Evolutionary conservation across 2,797 vertebrate genomes (phyloP).

Genomic region (Cercopithecus mitis): DNA sequence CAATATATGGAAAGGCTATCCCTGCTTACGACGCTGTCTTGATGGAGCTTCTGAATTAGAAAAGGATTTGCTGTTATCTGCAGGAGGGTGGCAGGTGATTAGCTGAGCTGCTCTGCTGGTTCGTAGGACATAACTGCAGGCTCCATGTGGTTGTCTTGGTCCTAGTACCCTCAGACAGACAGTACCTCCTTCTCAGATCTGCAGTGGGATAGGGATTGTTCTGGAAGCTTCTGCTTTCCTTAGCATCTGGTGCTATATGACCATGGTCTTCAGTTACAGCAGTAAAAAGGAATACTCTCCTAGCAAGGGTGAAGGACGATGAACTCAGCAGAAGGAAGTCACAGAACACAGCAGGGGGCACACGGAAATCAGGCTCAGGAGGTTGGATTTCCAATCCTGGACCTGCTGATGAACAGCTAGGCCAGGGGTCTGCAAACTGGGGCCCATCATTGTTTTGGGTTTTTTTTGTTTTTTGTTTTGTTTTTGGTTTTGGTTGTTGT

Average conservation of each 20-base stretch:
- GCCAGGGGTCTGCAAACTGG: fast-evolving
- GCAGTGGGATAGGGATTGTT: background rate
- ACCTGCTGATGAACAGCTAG: background rate
- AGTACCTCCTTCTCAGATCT: background rate
- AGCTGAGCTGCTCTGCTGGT: background rate
- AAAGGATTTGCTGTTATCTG: background rate
- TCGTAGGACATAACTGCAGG: background rate
- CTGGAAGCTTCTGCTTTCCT: background rate
- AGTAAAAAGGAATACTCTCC: no score
- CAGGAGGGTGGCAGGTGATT: no score
- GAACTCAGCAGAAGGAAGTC: background rate
- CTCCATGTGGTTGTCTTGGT: background rate
- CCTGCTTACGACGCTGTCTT: no score
- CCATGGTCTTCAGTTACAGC: background rate
- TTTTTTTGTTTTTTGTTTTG: no score
- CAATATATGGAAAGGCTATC: no score
- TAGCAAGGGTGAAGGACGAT: background rate
- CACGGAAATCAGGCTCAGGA: background rate
- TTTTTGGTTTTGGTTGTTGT: background rate
- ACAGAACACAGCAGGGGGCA: fast-evolving
- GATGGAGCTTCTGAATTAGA: background rate
- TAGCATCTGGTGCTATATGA: background rate
- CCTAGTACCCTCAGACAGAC: background rate
- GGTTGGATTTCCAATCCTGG: fast-evolving
- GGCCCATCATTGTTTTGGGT: fast-evolving